Evolutionary conservation across 2,797 vertebrate genomes (phyloP), one percentile per base, ranked within the genome.

Genomic region (Sebastes hubbsi): DNA sequence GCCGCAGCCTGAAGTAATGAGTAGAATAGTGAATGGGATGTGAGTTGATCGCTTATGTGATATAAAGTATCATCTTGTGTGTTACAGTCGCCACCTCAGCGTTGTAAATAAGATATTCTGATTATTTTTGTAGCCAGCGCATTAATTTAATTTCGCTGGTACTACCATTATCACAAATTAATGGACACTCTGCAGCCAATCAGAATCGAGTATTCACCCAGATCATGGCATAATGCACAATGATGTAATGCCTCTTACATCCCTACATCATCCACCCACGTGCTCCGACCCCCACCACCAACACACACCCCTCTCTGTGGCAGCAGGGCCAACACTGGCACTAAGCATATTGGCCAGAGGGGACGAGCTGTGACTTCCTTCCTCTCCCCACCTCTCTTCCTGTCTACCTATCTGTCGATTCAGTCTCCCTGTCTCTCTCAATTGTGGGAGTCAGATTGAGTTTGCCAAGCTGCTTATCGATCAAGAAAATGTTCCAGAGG

Each of bases 401-500:
- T 80, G 46, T 79, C 72, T 73, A 16, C 72, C 46, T 36, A 46
- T 76, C 9, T 77, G 10, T 71, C 0, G 30, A 61, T 78, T 70
- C 73, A 54, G 34, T 66, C 74, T 55, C 64, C 22, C 68, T 25
- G 16, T 58, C 52, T 29, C 62, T 80, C 75, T 52, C 58, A 72
- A 2, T 75, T 62, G 52, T 78, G 60, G 22, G 62, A 81, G 59
- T 80, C 71, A 74, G 68, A 75, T 76, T 69, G 59, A 77, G 64
- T 85, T 88, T 78, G 78, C 29, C 55, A 65, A 89, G 80, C 67
- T 38, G 75, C 72, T 73, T 80, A 87, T 87, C 3, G 34, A 89
- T 87, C 13, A 16, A 61, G 59, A 25, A 42, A 22, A 5, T 46
- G 34, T 38, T 75, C 66, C 65, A 9, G 61, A 79, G 42, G 58